Evolutionary conservation across 1,140 invertebrate species (phyloP), one percentile per base, ranked within the genome.

Genomic region (Archivesica marissinica): DNA sequence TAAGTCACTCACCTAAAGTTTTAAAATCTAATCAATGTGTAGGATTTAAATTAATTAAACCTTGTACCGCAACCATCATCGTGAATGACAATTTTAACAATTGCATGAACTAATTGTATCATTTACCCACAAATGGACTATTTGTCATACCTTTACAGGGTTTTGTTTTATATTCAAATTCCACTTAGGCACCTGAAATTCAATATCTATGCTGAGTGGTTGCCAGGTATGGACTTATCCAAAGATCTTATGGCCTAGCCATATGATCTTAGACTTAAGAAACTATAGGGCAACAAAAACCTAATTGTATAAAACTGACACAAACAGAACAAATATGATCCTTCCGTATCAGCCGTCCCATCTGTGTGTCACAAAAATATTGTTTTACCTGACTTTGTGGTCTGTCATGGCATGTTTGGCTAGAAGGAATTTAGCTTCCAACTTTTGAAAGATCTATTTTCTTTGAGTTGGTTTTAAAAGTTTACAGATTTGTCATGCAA

Each of bases 31-130:
- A n/a, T n/a, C n/a, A n/a, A n/a, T n/a, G n/a, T n/a, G n/a, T n/a
- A n/a, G 23, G 23, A 52, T 23, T 52, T 4, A 64, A 64, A 35
- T 64, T 64, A 64, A 64, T 64, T 64, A 28, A 33, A 64, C 15
- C 4, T 17, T 59, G 33, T 64, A 64, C 59, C 11, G 38, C n/a
- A n/a, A n/a, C n/a, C n/a, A 33, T 64, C 59, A 64, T 35, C 30
- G n/a, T 64, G 38, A 64, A 64, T 64, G 59, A 64, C 59, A 64
- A 64, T 64, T 64, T 64, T 35, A 64, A 64, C 59, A 64, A 35
- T 59, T 28, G 28, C 56, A n/a, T 28, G 23, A 25, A 59, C 11
- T 30, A 28, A 59, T 17, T 35, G 59, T 64, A 17, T 64, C 28
- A 35, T 35, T 35, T 64, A 28, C 28, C 59, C 23, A 33, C 28